phyloP scores from a whole-genome alignment of 2,113 vertebrate species.

The Chaetorhynchus papuensis region DNA sequence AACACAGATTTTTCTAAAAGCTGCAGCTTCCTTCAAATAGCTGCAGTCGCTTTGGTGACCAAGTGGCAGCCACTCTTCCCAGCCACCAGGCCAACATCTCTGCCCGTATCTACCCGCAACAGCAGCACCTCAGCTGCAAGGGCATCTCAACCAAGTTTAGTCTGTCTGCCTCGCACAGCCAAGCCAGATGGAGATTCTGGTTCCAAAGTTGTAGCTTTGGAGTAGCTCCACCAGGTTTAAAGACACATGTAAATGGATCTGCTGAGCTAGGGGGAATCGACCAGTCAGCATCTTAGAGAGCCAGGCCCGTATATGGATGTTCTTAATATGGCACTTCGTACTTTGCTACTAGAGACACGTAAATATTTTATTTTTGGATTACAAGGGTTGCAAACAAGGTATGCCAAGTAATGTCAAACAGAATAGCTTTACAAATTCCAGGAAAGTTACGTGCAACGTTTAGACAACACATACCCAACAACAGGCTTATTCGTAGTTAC shows the following conservation, averaged over 20 bases:
- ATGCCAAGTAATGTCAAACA: constrained; percentile 65
- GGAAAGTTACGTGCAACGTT: constrained; percentile 47
- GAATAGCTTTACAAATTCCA: constrained; percentile 64
- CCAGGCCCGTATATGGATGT: constrained; percentile 47
- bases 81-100: neutral
- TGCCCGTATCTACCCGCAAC: fast-evolving
- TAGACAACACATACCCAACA: constrained; percentile 61
- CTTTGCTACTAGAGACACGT: constrained; percentile 57
- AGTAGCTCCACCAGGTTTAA: neutral
- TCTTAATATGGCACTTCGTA: constrained; percentile 50
- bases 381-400: constrained; percentile 60
- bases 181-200: neutral
- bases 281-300: neutral
- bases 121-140: neutral
- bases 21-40: neutral
- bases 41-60: neutral
- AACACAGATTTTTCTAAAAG: neutral
- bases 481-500: constrained; percentile 50
- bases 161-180: neutral
- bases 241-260: neutral
- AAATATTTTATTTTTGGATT: constrained; percentile 68
- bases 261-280: neutral
- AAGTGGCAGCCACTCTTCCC: neutral
- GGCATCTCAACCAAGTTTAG: neutral
- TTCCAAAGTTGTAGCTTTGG: neutral